Conservation (phyloP, 92 coral and sea anemone genomes). For the Heteractis magnifica region DNA sequence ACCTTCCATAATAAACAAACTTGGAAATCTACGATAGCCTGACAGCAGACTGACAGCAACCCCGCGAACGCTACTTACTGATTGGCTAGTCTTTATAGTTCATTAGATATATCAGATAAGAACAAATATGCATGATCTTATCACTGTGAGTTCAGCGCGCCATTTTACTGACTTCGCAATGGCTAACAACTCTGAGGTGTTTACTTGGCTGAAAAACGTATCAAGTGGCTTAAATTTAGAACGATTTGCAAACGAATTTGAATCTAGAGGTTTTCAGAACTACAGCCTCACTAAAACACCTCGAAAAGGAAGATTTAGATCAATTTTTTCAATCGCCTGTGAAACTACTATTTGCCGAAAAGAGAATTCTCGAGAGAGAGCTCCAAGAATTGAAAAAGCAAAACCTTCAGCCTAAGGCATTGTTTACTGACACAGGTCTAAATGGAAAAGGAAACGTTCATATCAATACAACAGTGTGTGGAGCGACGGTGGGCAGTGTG, state of each 20-base stretch:
- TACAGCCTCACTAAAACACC: constrained; percentile 13
- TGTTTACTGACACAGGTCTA: constrained; percentile 3
- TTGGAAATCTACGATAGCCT: no score
- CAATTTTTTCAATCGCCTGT: constrained; percentile 10
- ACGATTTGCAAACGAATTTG: constrained; percentile 24
- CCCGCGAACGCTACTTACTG: background rate
- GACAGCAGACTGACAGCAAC: no score
- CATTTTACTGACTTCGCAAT: background rate
- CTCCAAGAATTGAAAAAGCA: background rate
- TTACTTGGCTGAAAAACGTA: constrained; percentile 31
- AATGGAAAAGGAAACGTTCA: background rate
- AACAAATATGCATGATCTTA: background rate
- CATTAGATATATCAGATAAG: no score
- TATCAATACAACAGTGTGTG: background rate
- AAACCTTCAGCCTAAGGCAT: background rate
- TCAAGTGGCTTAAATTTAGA: constrained; percentile 27
- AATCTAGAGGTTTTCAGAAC: constrained; percentile 16
- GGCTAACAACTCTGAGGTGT: constrained; percentile 8
- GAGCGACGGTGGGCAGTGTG: background rate
- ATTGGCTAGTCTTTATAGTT: background rate
- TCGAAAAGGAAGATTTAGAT: constrained; percentile 11
- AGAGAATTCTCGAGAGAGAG: background rate
- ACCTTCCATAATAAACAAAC: background rate
- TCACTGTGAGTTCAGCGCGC: background rate
- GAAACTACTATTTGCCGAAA: constrained; percentile 14